Evolutionary conservation across 2,797 vertebrate genomes (phyloP).

Genomic region (Labroides dimidiatus): DNA sequence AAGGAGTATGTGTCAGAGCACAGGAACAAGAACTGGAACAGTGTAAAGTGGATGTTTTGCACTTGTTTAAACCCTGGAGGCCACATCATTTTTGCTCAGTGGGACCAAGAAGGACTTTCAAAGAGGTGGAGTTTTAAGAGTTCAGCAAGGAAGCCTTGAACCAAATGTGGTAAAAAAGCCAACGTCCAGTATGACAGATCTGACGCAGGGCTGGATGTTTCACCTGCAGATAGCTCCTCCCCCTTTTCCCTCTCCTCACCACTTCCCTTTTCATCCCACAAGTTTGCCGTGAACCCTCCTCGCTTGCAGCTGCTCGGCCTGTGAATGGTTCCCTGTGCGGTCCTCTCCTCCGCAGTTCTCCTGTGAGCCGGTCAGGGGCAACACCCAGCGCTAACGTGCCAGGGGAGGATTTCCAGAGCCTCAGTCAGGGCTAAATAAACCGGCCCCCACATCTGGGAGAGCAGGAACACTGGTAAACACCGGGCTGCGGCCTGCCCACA

Average conservation of each 20-base stretch:
- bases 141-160: not conserved
- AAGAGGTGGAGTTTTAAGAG: slow-evolving; percentile 8
- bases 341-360: slow-evolving; percentile 48
- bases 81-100: slow-evolving; percentile 2
- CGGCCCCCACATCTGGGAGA: slow-evolving; percentile 77
- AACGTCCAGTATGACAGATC: slow-evolving; percentile 8
- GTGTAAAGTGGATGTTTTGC: slow-evolving; percentile 16
- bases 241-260: slow-evolving; percentile 10
- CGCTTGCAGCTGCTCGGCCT: slow-evolving; percentile 65
- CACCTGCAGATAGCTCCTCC: slow-evolving; percentile 26
- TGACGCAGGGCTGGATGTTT: not conserved
- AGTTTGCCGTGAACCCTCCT: slow-evolving; percentile 49
- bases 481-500: slow-evolving; percentile 46
- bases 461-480: slow-evolving; percentile 72
- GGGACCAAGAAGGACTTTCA: slow-evolving; percentile 4
- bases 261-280: slow-evolving; percentile 22
- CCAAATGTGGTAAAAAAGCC: not conserved
- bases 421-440: slow-evolving; percentile 77
- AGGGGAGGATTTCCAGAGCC: slow-evolving; percentile 83
- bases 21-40: not conserved
- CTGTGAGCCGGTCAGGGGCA: slow-evolving; percentile 61
- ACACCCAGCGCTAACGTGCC: slow-evolving; percentile 78
- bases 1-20: not conserved
- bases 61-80: slow-evolving; percentile 22
- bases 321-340: slow-evolving; percentile 68